Percentiles rank a stretch among this genome's conserved stretches.
Evolutionary conservation across 2,888 invertebrate genomes (phyloP).

Genomic region (Drosophila paranaensis): DNA sequence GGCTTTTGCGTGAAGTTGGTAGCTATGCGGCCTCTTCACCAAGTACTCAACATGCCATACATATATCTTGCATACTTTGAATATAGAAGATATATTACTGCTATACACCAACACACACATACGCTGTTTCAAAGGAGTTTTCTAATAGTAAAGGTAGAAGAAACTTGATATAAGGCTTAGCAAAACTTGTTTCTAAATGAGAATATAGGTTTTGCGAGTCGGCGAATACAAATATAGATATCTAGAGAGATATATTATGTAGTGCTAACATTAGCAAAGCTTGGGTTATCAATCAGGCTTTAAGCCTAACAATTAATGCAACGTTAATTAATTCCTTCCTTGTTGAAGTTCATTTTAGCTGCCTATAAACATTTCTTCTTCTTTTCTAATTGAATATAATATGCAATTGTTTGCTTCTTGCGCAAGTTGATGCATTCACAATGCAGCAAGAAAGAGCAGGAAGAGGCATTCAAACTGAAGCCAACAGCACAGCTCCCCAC

Average conservation of each 20-base stretch:
- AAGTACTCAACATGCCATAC: not conserved
- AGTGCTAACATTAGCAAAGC: not conserved
- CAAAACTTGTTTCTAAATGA: too few relatives aligned
- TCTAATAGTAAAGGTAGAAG: too few relatives aligned
- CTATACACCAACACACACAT: not conserved
- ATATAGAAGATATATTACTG: not conserved
- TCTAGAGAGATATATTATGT: not conserved
- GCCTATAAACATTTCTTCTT: constrained; percentile 35
- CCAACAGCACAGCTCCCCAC: constrained; percentile 14
- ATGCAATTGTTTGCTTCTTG: constrained; percentile 27
- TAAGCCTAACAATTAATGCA: not conserved
- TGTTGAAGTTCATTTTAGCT: not conserved
- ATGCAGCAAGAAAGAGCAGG: constrained; percentile 43
- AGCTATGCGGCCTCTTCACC: not conserved
- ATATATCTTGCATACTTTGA: not conserved
- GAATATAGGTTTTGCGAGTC: too few relatives aligned
- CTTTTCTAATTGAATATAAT: constrained; percentile 22
- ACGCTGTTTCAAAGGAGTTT: not conserved
- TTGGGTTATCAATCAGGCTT: not conserved
- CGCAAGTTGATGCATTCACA: constrained; percentile 25
- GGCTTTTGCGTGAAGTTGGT: not conserved
- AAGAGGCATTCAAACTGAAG: constrained; percentile 11
- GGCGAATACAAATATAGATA: not conserved
- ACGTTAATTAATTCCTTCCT: not conserved
- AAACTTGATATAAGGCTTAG: not conserved